A percentile compares a stretch with the other conserved stretches of the same genome.
Conservation (phyloP, 92 coral and sea anemone species). For the Palythoa heliodiscus region DNA sequence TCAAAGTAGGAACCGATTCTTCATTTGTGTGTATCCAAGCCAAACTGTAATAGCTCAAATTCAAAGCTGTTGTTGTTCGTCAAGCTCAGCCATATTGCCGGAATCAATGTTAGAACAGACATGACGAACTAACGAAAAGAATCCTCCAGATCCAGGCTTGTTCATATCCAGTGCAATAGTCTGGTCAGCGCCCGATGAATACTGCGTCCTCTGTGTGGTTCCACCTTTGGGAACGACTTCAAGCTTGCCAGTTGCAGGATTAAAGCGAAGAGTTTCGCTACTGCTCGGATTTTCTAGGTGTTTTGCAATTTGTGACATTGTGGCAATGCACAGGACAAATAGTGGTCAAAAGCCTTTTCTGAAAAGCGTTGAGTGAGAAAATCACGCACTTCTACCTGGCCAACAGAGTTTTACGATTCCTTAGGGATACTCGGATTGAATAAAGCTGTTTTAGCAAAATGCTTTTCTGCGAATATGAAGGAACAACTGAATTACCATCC, state of each 20-base stretch:
- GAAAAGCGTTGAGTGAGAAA: background rate
- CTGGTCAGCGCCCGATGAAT: constrained; percentile 28
- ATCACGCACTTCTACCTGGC: background rate
- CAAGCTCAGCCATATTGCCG: background rate
- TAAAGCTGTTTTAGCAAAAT: too few species aligned
- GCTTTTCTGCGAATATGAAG: too few species aligned
- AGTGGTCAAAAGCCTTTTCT: background rate
- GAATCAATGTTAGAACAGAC: background rate
- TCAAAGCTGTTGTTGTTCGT: background rate
- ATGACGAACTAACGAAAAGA: constrained; percentile 35
- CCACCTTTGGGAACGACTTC: constrained; percentile 50
- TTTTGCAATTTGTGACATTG: constrained; percentile 42
- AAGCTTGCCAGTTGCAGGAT: constrained; percentile 79
- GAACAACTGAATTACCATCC: too few species aligned
- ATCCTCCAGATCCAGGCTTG: constrained; percentile 76
- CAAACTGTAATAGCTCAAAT: too few species aligned
- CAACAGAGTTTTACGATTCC: background rate
- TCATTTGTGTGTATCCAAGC: too few species aligned
- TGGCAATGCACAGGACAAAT: background rate
- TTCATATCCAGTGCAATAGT: constrained; percentile 74
- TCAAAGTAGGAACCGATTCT: too few species aligned
- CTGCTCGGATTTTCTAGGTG: constrained; percentile 51
- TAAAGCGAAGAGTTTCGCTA: constrained; percentile 62
- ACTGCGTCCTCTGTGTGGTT: constrained; percentile 16
- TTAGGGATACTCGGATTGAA: too few species aligned